Conservation (phyloP, 2,797 vertebrate genomes). For the Morelia viridis region DNA sequence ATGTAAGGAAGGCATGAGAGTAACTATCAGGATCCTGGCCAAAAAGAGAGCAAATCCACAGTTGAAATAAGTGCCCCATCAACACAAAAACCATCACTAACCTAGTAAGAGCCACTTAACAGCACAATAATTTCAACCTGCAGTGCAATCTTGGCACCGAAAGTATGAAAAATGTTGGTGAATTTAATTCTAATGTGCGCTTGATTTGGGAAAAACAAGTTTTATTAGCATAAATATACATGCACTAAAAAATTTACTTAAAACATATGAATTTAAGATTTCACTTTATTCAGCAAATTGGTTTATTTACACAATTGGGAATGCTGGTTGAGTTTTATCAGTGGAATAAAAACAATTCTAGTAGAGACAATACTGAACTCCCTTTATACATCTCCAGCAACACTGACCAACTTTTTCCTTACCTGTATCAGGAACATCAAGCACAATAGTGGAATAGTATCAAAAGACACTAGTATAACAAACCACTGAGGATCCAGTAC, state of each 20-base stretch:
- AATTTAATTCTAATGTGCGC: conserved; percentile 32
- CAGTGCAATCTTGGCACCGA: conserved; percentile 61
- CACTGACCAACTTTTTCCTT: conserved; percentile 81
- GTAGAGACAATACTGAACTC: conserved; percentile 76
- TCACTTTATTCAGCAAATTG: conserved; percentile 93
- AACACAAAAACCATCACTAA: conserved; percentile 65
- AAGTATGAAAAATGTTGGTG: conserved; percentile 66
- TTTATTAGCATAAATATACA: conserved; percentile 68
- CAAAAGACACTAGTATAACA: conserved; percentile 76
- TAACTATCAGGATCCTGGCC: conserved; percentile 40
- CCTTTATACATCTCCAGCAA: conserved; percentile 61
- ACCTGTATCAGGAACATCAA: conserved; percentile 89
- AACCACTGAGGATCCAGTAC: conserved; percentile 75
- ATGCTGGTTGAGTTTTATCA: conserved; percentile 78
- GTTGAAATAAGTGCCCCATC: conserved; percentile 58
- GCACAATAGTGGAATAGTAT: conserved; percentile 75
- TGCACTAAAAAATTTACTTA: conserved; percentile 78
- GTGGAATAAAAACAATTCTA: conserved; percentile 77
- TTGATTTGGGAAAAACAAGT: conserved; percentile 64
- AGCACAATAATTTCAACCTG: conserved; percentile 61
- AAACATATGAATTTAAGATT: conserved; percentile 86
- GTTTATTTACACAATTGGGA: conserved; percentile 85
- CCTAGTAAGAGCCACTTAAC: conserved; percentile 67
- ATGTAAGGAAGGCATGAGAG: background rate
- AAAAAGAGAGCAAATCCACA: conserved; percentile 52